Percentiles rank a stretch among this genome's conserved stretches.
phyloP scores from a whole-genome alignment of 2,797 vertebrate genomes.

The Neosilurus hyrtlii region DNA sequence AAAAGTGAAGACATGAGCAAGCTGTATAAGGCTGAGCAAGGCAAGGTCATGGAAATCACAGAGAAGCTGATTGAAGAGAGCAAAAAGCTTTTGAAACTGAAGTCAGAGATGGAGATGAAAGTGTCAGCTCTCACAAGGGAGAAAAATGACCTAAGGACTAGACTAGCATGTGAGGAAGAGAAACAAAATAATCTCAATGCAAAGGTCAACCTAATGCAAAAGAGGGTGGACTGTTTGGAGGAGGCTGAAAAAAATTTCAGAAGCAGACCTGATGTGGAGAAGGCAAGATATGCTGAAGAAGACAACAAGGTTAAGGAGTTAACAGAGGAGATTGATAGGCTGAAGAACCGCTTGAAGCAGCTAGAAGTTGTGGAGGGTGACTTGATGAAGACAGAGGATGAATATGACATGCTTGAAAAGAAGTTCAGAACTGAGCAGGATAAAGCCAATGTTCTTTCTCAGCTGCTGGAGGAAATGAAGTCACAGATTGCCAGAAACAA shows the following conservation, averaged over 20 bases:
- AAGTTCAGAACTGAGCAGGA: slow-evolving; percentile 91
- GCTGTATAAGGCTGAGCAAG: slow-evolving; percentile 86
- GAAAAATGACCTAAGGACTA: slow-evolving; percentile 79
- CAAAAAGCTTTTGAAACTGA: slow-evolving; percentile 89
- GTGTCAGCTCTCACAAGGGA: slow-evolving; percentile 80
- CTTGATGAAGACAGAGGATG: slow-evolving; percentile 94
- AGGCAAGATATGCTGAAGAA: slow-evolving; percentile 67
- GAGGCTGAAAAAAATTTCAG: slow-evolving; percentile 77
- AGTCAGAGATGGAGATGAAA: slow-evolving; percentile 90
- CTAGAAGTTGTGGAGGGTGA: slow-evolving; percentile 95
- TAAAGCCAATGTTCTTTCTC: slow-evolving; percentile 85
- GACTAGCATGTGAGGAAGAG: slow-evolving; percentile 81
- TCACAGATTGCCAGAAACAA: slow-evolving; percentile 87
- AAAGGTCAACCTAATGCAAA: slow-evolving; percentile 78
- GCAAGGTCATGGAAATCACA: slow-evolving; percentile 91
- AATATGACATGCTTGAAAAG: slow-evolving; percentile 91
- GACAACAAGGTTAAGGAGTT: slow-evolving; percentile 87
- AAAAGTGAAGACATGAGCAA: slow-evolving; percentile 82
- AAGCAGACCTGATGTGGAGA: slow-evolving; percentile 68
- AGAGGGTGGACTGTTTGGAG: slow-evolving; percentile 80
- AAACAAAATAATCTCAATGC: slow-evolving; percentile 77
- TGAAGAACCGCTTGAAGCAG: slow-evolving; percentile 86
- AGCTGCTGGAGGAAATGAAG: slow-evolving; percentile 88
- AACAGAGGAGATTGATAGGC: slow-evolving; percentile 83
- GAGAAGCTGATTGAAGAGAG: slow-evolving; percentile 97